phyloP scores from a whole-genome alignment of 2,888 invertebrate species.

The Campoplex nolae region DNA sequence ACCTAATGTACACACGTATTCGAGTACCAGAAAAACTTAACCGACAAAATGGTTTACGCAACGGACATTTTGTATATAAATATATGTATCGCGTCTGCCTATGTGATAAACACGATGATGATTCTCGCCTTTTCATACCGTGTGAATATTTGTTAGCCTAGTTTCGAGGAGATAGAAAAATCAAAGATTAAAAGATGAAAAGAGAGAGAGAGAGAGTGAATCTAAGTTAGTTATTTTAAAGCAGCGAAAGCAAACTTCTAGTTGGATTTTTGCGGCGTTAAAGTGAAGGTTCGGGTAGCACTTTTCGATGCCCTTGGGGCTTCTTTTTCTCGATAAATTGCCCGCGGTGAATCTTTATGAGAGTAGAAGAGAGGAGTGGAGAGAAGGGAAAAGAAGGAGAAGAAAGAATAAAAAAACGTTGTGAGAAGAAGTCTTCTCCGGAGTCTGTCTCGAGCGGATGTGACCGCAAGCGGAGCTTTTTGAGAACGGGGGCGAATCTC shows the following conservation, averaged over 20 bases:
- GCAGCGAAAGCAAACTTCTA: conserved; percentile 81
- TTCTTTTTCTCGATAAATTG: conserved; percentile 75
- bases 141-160: conserved; percentile 79
- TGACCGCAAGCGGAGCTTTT: conserved; percentile 62
- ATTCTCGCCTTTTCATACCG: conserved; percentile 70
- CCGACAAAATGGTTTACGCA: conserved; percentile 61
- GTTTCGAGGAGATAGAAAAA: conserved; percentile 16
- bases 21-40: conserved; percentile 6
- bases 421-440: conserved; percentile 33
- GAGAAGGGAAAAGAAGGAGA: conserved; percentile 53
- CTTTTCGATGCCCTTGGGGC: conserved; percentile 75
- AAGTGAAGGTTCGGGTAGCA: conserved; percentile 76
- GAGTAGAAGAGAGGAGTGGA: conserved; percentile 44
- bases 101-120: conserved; percentile 64
- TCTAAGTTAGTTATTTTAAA: conserved; percentile 80
- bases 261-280: conserved; percentile 78
- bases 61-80: conserved; percentile 43
- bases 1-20: background rate
- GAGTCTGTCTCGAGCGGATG: conserved; percentile 58
- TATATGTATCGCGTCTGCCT: conserved; percentile 61
- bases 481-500: conserved; percentile 33
- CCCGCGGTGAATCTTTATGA: conserved; percentile 78
- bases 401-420: conserved; percentile 45
- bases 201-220: conserved; percentile 36
- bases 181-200: conserved; percentile 8